Percentiles rank a stretch among this genome's conserved stretches.
Conservation (phyloP, 2,888 invertebrate genomes). For the Sarcophaga caerulescens region DNA sequence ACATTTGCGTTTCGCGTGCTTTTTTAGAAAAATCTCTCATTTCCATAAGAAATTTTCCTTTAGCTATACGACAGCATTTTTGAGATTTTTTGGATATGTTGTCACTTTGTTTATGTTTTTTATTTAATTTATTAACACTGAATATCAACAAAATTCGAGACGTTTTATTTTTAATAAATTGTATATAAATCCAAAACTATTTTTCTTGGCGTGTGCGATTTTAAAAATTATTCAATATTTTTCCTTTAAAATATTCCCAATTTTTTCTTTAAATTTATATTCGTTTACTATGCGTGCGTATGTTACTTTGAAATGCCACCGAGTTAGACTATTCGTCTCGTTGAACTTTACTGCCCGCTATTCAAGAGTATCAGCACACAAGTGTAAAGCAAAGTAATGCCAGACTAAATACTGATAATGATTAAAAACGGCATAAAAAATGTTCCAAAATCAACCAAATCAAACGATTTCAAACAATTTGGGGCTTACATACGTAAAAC, state of each 20-base stretch:
- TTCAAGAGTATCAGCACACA: slow-evolving; percentile 3
- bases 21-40: too few species aligned
- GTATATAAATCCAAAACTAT: not conserved
- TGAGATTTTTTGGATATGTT: too few species aligned
- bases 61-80: too few species aligned
- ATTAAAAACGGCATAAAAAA: too few species aligned
- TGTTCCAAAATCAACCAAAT: too few species aligned
- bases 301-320: slow-evolving; percentile 53
- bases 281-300: slow-evolving; percentile 40
- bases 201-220: not conserved
- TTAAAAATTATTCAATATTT: not conserved
- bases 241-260: not conserved
- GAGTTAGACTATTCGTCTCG: slow-evolving; percentile 48
- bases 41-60: too few species aligned
- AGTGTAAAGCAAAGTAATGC: slow-evolving; percentile 8
- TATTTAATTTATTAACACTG: too few species aligned
- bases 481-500: too few species aligned
- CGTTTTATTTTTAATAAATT: slow-evolving; percentile 6
- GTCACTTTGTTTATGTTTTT: too few species aligned
- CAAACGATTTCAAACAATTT: too few species aligned
- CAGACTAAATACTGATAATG: not conserved
- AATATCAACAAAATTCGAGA: too few species aligned
- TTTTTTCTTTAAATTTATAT: slow-evolving; percentile 2
- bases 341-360: slow-evolving; percentile 21
- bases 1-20: too few species aligned